phyloP scores from a whole-genome alignment of 2,797 vertebrate genomes.

The Neoniphon sammara region DNA sequence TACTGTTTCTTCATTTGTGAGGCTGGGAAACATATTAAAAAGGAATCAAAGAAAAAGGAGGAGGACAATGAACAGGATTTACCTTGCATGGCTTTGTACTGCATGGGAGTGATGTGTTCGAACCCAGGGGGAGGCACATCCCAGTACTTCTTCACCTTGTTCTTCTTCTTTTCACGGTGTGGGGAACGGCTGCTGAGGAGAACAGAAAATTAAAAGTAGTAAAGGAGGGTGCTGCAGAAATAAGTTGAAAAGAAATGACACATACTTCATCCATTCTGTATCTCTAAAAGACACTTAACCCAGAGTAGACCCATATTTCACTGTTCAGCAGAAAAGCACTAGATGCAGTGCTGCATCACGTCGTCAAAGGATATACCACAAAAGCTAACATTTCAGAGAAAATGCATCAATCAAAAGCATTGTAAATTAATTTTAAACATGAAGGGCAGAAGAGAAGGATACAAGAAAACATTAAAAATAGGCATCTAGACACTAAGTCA shows the following conservation, averaged over 20 bases:
- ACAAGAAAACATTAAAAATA: conserved; percentile 32
- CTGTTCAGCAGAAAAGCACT: conserved; percentile 21
- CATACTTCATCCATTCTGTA: neutral
- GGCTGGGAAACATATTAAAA: neutral
- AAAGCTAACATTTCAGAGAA: neutral
- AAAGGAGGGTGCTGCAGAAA: neutral
- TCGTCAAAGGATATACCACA: conserved; percentile 31
- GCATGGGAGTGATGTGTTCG: conserved; percentile 87
- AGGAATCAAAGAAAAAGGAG: neutral
- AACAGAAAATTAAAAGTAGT: neutral
- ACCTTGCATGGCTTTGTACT: conserved; percentile 90
- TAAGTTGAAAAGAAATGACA: neutral
- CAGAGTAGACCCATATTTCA: neutral
- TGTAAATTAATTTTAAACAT: conserved; percentile 1
- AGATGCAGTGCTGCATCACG: conserved; percentile 3
- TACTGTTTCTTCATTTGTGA: neutral
- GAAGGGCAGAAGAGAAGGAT: conserved; percentile 13
- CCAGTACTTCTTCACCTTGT: conserved; percentile 93
- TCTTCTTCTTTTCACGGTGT: conserved; percentile 95
- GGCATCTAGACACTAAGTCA: conserved; percentile 33
- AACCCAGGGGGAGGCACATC: conserved; percentile 86
- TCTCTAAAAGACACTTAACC: neutral
- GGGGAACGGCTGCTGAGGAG: conserved; percentile 85
- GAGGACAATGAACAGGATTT: neutral
- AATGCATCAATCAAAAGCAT: conserved; percentile 24